Evolutionary conservation across 2,113 vertebrate species (phyloP).

Genomic region (Geococcyx californianus): DNA sequence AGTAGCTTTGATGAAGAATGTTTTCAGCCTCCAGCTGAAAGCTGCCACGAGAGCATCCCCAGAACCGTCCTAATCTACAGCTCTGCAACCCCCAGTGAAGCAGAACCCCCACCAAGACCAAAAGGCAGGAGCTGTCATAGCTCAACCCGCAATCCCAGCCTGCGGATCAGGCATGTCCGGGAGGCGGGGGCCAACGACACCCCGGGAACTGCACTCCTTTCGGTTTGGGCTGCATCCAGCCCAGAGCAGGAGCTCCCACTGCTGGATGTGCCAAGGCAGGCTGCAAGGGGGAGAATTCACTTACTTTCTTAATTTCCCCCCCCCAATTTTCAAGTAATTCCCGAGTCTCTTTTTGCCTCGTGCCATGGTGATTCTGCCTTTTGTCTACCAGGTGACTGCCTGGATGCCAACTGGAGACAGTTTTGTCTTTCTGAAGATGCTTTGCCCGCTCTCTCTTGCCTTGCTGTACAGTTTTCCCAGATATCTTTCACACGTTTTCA

Average conservation of each 20-base stretch:
- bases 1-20: neutral
- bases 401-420: neutral
- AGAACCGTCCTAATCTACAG: neutral
- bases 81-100: neutral
- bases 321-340: neutral
- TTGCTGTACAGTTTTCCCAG: neutral
- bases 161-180: no score
- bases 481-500: neutral
- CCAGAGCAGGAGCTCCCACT: neutral
- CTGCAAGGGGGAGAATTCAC: neutral
- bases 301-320: no score
- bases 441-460: neutral
- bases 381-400: neutral
- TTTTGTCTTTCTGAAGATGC: neutral
- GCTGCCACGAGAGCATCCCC: neutral
- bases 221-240: neutral
- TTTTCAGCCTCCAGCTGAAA: neutral
- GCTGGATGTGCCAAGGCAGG: neutral
- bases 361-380: neutral
- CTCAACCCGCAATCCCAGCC: accelerated
- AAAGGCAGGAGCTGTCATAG: accelerated
- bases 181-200: no score
- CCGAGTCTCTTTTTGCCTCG: neutral
- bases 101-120: neutral
- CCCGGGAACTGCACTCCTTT: no score